Conservation (phyloP, 1,140 invertebrate genomes). For the Cydia amplana region DNA sequence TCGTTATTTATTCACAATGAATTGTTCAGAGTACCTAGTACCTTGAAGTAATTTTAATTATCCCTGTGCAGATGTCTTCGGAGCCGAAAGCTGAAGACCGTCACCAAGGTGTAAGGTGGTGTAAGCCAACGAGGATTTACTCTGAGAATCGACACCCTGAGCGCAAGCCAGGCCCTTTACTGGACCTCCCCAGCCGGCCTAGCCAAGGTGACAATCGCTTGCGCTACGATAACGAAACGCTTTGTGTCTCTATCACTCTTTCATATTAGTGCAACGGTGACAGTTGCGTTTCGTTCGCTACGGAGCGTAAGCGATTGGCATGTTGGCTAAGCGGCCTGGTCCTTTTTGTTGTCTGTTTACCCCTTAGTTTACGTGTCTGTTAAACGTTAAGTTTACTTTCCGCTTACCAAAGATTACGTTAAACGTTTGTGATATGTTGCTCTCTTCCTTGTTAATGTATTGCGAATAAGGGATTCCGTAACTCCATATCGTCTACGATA, state of each 20-base stretch:
- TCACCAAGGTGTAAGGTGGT: conserved; percentile 74
- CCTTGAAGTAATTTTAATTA: background rate
- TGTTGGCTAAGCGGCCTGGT: too few relatives aligned
- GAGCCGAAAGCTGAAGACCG: conserved; percentile 64
- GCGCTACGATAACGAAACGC: too few relatives aligned
- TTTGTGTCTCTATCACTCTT: too few relatives aligned
- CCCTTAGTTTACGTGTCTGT: conserved; percentile 10
- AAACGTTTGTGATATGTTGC: conserved; percentile 24
- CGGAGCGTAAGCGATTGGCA: too few relatives aligned
- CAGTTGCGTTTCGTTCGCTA: too few relatives aligned
- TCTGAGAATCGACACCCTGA: conserved; percentile 34
- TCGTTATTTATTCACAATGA: too few relatives aligned
- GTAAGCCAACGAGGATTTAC: conserved; percentile 44
- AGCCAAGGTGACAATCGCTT: too few relatives aligned
- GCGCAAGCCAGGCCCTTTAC: conserved; percentile 21
- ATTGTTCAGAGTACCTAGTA: background rate
- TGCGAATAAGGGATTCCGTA: conserved; percentile 28
- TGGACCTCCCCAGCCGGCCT: background rate
- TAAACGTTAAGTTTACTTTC: conserved; percentile 23
- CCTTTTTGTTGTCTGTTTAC: conserved; percentile 28
- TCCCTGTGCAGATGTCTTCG: conserved; percentile 58
- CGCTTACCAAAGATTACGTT: conserved; percentile 31
- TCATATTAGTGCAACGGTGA: too few relatives aligned
- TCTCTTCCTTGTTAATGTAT: conserved; percentile 14
- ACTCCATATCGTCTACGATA: conserved; percentile 25